phyloP scores from a whole-genome alignment of 2,888 invertebrate genomes.

The Tetranychus piercei region DNA sequence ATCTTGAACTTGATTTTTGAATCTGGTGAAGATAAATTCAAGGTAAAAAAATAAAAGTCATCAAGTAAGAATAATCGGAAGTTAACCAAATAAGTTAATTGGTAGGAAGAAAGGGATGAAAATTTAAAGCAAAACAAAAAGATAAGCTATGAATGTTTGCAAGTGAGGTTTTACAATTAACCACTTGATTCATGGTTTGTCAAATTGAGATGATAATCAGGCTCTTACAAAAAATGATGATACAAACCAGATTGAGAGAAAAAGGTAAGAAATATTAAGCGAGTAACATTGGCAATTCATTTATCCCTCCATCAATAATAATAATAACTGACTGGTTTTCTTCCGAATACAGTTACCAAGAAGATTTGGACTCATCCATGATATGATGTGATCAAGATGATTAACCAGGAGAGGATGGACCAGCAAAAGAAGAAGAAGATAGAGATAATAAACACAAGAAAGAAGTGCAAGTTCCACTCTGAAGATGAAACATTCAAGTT shows the following conservation, averaged over 20 bases:
- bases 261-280: not conserved
- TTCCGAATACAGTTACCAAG: not conserved
- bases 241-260: not conserved
- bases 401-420: not conserved
- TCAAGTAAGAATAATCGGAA: not conserved
- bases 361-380: not conserved
- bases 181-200: too few relatives aligned
- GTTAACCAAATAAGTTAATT: not conserved
- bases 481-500: not conserved
- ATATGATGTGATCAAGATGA: not conserved
- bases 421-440: not conserved
- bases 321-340: not conserved
- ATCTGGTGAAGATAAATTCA: not conserved
- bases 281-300: not conserved
- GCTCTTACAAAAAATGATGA: not conserved
- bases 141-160: not conserved
- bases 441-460: not conserved
- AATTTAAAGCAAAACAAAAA: not conserved
- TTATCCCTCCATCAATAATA: not conserved
- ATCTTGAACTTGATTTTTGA: not conserved
- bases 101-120: not conserved
- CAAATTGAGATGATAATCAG: not conserved
- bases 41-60: not conserved
- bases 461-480: not conserved
- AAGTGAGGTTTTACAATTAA: too few relatives aligned